These are phyloP conservation scores for Mayetiola destructor DNA, from an alignment of 2,888 invertebrate species.

Conservation along the genomic window DNA sequence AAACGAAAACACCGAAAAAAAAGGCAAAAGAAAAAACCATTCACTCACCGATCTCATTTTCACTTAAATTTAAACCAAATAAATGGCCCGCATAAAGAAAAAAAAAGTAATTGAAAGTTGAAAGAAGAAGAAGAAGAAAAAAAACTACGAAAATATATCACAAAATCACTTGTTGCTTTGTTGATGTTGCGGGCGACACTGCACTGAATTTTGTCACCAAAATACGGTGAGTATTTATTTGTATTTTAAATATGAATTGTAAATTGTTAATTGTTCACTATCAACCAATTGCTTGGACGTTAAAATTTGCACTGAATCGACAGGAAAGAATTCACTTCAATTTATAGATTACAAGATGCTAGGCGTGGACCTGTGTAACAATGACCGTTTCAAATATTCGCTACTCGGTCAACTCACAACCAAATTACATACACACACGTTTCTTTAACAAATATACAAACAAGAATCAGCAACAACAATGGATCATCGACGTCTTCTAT, in stretches of 20 bases:
- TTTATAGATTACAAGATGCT: not conserved
- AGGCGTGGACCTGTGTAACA: not conserved
- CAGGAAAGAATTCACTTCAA: not conserved
- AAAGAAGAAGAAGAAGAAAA: not conserved
- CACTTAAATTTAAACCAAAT: not conserved
- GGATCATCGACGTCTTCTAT: not conserved
- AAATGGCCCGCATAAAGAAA: not conserved
- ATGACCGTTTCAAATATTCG: not conserved
- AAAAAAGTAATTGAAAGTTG: not conserved
- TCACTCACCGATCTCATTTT: slow-evolving; percentile 7
- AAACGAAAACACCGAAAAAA: not conserved
- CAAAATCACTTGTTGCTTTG: no score
- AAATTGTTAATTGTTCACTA: not conserved
- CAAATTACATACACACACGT: not conserved
- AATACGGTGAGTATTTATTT: not conserved
- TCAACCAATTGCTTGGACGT: not conserved
- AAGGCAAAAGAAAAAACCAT: not conserved
- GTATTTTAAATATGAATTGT: not conserved
- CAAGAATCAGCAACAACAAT: not conserved
- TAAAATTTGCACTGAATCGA: not conserved
- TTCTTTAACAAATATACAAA: not conserved
- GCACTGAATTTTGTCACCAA: not conserved
- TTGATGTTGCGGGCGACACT: no score
- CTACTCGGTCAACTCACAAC: not conserved
- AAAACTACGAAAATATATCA: not conserved